phyloP scores from a whole-genome alignment of 2,888 invertebrate genomes.

The Endotricha flammealis region DNA sequence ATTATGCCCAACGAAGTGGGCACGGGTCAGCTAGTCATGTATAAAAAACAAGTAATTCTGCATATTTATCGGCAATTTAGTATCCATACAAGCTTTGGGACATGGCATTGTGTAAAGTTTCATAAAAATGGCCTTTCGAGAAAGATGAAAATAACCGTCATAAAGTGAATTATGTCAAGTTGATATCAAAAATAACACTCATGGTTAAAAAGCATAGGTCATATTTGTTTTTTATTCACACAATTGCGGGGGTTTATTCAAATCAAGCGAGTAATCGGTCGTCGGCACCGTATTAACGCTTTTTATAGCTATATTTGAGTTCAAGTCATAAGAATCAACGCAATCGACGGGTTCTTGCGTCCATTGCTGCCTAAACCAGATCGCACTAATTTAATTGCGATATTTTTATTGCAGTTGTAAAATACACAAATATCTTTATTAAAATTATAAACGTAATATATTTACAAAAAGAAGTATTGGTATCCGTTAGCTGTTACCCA shows the following conservation, averaged over 20 bases:
- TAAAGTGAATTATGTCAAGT: not conserved
- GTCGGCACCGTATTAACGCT: conserved; percentile 42
- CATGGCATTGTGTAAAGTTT: too few relatives aligned
- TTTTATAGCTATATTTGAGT: conserved; percentile 21
- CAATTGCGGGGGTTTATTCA: conserved; percentile 53
- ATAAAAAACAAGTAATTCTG: too few relatives aligned
- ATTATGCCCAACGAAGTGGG: too few relatives aligned
- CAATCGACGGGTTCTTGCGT: not conserved
- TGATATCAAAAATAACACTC: conserved; percentile 2
- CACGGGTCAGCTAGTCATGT: too few relatives aligned
- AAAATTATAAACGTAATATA: too few relatives aligned
- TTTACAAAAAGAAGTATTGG: too few relatives aligned
- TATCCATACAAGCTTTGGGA: too few relatives aligned
- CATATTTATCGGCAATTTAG: too few relatives aligned
- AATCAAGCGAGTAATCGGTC: conserved; percentile 53
- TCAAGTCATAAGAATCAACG: conserved; percentile 23
- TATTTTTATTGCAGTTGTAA: not conserved
- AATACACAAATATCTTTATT: not conserved
- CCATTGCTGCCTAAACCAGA: conserved; percentile 3
- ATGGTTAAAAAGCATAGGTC: conserved; percentile 1
- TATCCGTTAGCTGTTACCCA: too few relatives aligned
- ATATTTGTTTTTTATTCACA: conserved; percentile 34
- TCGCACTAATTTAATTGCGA: not conserved
- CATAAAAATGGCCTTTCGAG: too few relatives aligned
- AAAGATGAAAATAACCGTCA: too few relatives aligned